phyloP scores from a whole-genome alignment of 1,140 invertebrate genomes.

The Trialeurodes vaporariorum region DNA sequence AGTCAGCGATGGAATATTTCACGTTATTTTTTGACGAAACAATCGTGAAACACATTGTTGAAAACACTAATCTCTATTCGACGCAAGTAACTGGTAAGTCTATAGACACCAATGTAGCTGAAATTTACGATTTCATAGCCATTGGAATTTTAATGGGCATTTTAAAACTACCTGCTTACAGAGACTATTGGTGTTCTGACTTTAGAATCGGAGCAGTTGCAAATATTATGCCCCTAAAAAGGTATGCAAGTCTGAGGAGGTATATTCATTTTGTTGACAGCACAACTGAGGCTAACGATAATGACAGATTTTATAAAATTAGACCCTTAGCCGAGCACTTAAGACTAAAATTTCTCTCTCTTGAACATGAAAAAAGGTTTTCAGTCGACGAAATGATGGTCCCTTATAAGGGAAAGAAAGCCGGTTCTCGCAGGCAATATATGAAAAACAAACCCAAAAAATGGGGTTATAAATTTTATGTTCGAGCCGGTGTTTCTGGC shows the following conservation, averaged over 20 bases:
- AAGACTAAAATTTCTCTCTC: constrained; percentile 26
- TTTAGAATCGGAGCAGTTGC: constrained; percentile 24
- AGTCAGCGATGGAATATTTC: constrained; percentile 19
- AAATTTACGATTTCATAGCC: constrained; percentile 25
- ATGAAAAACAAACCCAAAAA: constrained; percentile 31
- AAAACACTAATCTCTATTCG: constrained; percentile 19
- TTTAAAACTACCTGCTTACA: constrained; percentile 17
- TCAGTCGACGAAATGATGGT: constrained; percentile 37
- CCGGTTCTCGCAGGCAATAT: constrained; percentile 30
- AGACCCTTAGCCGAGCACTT: constrained; percentile 27
- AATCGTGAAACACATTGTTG: constrained; percentile 16
- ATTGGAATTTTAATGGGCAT: constrained; percentile 23
- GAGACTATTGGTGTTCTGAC: constrained; percentile 25
- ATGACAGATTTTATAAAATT: constrained; percentile 30
- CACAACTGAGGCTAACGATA: constrained; percentile 19
- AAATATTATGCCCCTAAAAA: constrained; percentile 28
- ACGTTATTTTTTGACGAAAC: constrained; percentile 18
- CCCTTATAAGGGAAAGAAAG: constrained; percentile 35
- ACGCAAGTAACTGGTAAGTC: constrained; percentile 13
- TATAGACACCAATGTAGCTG: constrained; percentile 14
- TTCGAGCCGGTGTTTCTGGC: constrained; percentile 28
- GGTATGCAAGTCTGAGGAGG: constrained; percentile 24
- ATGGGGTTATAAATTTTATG: constrained; percentile 34
- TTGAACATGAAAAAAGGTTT: constrained; percentile 26
- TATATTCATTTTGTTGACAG: constrained; percentile 28